phyloP scores from a whole-genome alignment of 2,888 invertebrate genomes.

The Pristionchus japonicus region DNA sequence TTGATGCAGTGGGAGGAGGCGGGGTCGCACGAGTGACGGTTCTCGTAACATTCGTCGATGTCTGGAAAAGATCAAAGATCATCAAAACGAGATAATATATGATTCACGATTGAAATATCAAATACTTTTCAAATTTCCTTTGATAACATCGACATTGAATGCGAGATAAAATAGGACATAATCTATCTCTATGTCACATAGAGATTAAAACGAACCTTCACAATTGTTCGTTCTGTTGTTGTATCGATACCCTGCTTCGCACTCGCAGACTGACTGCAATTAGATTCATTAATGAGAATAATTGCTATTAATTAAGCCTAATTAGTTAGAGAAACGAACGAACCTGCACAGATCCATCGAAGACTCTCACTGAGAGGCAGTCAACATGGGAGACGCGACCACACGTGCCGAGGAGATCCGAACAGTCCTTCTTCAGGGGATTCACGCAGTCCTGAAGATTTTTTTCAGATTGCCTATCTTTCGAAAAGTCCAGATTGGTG shows the following conservation, averaged over 20 bases:
- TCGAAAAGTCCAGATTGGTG: no score
- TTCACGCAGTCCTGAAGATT: constrained; percentile 62
- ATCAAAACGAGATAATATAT: not conserved
- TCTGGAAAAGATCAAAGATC: constrained; percentile 50
- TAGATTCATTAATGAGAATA: no score
- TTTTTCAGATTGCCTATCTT: no score
- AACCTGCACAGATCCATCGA: constrained; percentile 55
- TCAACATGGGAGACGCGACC: constrained; percentile 55
- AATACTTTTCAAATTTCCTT: not conserved
- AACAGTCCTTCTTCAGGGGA: constrained; percentile 63
- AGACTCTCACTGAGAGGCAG: constrained; percentile 60
- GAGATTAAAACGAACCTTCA: constrained; percentile 56
- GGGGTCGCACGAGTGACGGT: constrained; percentile 68
- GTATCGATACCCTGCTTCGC: constrained; percentile 63
- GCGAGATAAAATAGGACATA: no score
- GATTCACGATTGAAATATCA: not conserved
- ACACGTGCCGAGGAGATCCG: constrained; percentile 62
- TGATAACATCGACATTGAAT: no score
- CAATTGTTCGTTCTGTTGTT: constrained; percentile 56
- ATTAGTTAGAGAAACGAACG: not conserved
- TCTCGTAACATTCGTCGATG: constrained; percentile 71
- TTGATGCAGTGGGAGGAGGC: constrained; percentile 87
- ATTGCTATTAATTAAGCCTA: no score
- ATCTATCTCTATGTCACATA: no score
- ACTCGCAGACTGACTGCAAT: constrained; percentile 67